Evolutionary conservation across 2,888 invertebrate species (phyloP).

Genomic region (Plagodis pulveraria): DNA sequence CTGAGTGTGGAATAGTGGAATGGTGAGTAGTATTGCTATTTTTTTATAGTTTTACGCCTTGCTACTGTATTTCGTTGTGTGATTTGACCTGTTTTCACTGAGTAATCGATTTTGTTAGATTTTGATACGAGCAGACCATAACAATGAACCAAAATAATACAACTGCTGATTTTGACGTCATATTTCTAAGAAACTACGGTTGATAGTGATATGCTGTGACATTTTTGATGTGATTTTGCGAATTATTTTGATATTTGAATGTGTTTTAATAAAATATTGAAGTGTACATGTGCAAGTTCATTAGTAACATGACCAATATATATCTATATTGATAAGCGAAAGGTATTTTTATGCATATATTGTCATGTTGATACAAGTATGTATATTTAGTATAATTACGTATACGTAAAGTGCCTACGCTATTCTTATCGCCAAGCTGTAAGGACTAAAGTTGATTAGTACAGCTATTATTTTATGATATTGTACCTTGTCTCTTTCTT

Average conservation of each 20-base stretch:
- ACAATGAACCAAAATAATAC: constrained; percentile 54
- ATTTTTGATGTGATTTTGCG: constrained; percentile 34
- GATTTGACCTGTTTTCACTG: constrained; percentile 30
- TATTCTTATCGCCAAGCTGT: constrained; percentile 20
- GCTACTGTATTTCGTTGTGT: constrained; percentile 20
- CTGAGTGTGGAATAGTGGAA: constrained; percentile 52
- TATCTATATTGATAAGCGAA: too few relatives aligned
- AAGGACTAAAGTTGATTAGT: constrained; percentile 27
- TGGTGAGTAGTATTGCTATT: constrained; percentile 61
- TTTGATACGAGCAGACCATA: constrained; percentile 40
- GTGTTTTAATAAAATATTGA: neutral
- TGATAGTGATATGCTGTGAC: constrained; percentile 27
- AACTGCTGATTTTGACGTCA: constrained; percentile 51
- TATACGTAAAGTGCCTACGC: too few relatives aligned
- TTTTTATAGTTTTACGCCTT: constrained; percentile 25
- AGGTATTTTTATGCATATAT: too few relatives aligned
- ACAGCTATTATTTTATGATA: constrained; percentile 20
- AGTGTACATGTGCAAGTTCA: neutral
- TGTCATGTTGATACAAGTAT: too few relatives aligned
- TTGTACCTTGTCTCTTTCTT: constrained; percentile 55
- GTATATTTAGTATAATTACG: too few relatives aligned
- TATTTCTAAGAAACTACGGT: constrained; percentile 39
- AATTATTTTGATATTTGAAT: constrained; percentile 13
- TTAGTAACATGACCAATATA: neutral
- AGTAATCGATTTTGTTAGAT: constrained; percentile 32